phyloP scores from a whole-genome alignment of 2,113 vertebrate genomes.

The Aepyceros melampus region DNA sequence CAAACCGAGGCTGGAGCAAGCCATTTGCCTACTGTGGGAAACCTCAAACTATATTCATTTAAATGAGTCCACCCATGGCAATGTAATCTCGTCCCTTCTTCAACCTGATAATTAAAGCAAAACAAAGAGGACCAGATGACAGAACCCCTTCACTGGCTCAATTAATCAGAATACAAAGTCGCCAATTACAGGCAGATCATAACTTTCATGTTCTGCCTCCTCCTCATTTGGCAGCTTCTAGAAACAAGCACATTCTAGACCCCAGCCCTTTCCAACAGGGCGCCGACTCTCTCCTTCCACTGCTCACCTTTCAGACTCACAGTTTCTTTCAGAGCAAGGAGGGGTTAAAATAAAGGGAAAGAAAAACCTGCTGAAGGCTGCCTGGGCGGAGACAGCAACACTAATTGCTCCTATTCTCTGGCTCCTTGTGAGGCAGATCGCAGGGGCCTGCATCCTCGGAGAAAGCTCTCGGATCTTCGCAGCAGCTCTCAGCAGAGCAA shows the following conservation, averaged over 20 bases:
- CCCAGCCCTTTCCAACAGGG: constrained; percentile 36
- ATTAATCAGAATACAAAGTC: constrained; percentile 61
- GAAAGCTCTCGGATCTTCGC: constrained; percentile 77
- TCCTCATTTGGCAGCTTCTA: constrained; percentile 20
- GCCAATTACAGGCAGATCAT: constrained; percentile 43
- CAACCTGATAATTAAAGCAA: constrained; percentile 41
- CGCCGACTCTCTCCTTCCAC: neutral
- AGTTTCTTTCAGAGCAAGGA: constrained; percentile 64
- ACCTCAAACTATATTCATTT: constrained; percentile 12
- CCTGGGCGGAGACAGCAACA: constrained; percentile 60
- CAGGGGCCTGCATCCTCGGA: constrained; percentile 69
- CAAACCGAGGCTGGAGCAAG: neutral
- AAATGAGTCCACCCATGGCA: constrained; percentile 27
- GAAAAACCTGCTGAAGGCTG: constrained; percentile 60
- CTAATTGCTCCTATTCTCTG: constrained; percentile 78
- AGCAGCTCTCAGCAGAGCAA: constrained; percentile 81
- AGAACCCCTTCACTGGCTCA: constrained; percentile 26
- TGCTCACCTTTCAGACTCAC: constrained; percentile 21
- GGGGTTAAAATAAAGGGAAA: constrained; percentile 44
- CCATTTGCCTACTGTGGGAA: neutral
- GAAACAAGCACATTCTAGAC: neutral
- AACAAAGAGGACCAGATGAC: constrained; percentile 45
- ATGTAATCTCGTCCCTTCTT: neutral
- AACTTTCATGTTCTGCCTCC: constrained; percentile 36
- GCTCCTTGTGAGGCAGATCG: constrained; percentile 70